Conservation (phyloP, 2,113 vertebrate species). For the Raja brachyura region DNA sequence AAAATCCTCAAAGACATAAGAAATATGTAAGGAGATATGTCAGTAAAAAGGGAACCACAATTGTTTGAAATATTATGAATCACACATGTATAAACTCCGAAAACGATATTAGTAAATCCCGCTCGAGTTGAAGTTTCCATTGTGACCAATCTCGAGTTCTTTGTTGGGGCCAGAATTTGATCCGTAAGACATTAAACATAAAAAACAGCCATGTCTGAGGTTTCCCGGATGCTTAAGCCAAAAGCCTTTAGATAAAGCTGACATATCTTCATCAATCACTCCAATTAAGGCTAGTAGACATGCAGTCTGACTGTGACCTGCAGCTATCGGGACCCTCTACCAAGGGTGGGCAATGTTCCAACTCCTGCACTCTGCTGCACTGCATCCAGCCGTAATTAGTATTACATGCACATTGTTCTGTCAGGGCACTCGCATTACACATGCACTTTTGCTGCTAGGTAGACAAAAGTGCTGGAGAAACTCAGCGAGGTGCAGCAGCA, state of each 20-base stretch:
- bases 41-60: not conserved
- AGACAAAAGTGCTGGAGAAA: too few species aligned
- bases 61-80: not conserved
- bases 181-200: constrained; percentile 26
- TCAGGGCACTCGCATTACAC: constrained; percentile 28
- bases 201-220: constrained; percentile 32
- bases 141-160: constrained; percentile 8
- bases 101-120: constrained; percentile 20
- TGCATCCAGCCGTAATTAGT: constrained; percentile 29
- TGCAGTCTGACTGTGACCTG: constrained; percentile 38
- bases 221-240: constrained; percentile 34
- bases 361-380: constrained; percentile 8
- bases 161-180: constrained; percentile 34
- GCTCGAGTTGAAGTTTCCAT: constrained; percentile 23
- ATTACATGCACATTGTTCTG: constrained; percentile 38
- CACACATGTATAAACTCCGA: constrained; percentile 26
- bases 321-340: constrained; percentile 37
- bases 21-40: not conserved
- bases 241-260: constrained; percentile 36
- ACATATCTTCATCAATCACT: constrained; percentile 38
- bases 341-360: constrained; percentile 31
- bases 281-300: constrained; percentile 36
- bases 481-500: too few species aligned
- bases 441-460: too few species aligned
- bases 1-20: constrained; percentile 13